Base-by-base conservation (phyloP, 2,797 vertebrate species). In the Catostomus latipinnis region DNA sequence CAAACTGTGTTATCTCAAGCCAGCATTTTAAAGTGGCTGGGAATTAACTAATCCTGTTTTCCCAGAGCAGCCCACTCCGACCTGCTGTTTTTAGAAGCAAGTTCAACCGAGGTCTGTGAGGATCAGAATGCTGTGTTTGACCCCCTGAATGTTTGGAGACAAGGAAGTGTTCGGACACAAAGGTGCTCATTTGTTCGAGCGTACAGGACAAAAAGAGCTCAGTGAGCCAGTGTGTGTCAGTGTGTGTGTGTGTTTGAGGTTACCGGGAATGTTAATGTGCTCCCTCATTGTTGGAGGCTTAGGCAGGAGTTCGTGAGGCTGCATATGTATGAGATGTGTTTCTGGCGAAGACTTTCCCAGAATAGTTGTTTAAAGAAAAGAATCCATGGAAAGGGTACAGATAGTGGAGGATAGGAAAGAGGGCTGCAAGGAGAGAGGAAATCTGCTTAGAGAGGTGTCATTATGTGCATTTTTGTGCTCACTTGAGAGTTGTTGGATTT, bases 261-360 rank as follows among this genome's bases (percentile, higher is more conserved):
- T 74, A 80, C 82, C 72, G 86, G 66, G 90, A 91, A 92, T 91
- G 87, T 90, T 91, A 93, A 91, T 91, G 87, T 88, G 86, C 88
- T 89, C 86, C 83, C 86, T 81, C 84, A 90, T 91, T 93, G 90
- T 92, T 88, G 86, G 88, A 78, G 58, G 81, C 88, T 87, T 86
- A 90, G 89, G 89, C 84, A 67, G 86, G 75, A 18, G 86, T 87
- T 88, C 88, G 88, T 92, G 91, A 91, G 86, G 80, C 80, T 86
- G 91, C 91, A 93, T 92, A 92, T 92, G 91, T 84, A 92, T 91
- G 88, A 92, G 86, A 84, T 81, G 69, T 57, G 58, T 73, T 76
- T 69, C 60, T 72, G 69, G 11, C 52, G 49, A 61, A 71, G 4
- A 11, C 71, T 71, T 88, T 88, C 87, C 80, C 75, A 83, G 88